phyloP scores from a whole-genome alignment of 1,140 invertebrate species.

The Choristoneura fumiferana region DNA sequence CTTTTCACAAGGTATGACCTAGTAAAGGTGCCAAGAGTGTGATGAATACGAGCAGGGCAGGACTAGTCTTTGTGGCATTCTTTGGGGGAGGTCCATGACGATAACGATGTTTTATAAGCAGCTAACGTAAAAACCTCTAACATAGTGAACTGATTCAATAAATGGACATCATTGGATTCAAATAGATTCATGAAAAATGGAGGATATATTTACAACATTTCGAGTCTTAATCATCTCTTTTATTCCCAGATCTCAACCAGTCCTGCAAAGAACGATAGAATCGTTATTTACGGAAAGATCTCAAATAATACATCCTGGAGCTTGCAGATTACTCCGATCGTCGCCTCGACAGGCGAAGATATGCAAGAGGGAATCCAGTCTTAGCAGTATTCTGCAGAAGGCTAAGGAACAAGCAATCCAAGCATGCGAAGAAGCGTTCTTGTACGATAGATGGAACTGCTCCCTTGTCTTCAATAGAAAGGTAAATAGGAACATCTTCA shows the following conservation, averaged over 20 bases:
- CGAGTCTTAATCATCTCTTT: no score
- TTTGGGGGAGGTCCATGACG: no score
- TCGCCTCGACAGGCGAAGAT: constrained; percentile 59
- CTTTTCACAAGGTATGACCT: no score
- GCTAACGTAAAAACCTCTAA: no score
- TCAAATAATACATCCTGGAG: constrained; percentile 46
- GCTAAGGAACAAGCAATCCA: constrained; percentile 78
- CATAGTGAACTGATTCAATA: no score
- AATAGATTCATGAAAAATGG: no score
- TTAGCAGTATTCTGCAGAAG: constrained; percentile 71
- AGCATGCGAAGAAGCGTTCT: constrained; percentile 80
- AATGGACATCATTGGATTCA: no score
- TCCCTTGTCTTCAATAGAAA: constrained; percentile 74
- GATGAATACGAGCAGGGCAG: no score
- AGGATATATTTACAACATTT: no score
- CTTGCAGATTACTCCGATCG: constrained; percentile 51
- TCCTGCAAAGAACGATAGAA: constrained; percentile 62
- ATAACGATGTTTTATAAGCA: no score
- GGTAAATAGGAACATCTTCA: constrained; percentile 78
- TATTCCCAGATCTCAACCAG: constrained; percentile 55
- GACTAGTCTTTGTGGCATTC: no score
- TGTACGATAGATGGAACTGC: constrained; percentile 83
- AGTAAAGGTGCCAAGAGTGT: no score
- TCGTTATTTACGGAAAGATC: constrained; percentile 57
- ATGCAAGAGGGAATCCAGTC: constrained; percentile 77